Conservation (phyloP, 2,888 invertebrate genomes). For the Catocala nupta region DNA sequence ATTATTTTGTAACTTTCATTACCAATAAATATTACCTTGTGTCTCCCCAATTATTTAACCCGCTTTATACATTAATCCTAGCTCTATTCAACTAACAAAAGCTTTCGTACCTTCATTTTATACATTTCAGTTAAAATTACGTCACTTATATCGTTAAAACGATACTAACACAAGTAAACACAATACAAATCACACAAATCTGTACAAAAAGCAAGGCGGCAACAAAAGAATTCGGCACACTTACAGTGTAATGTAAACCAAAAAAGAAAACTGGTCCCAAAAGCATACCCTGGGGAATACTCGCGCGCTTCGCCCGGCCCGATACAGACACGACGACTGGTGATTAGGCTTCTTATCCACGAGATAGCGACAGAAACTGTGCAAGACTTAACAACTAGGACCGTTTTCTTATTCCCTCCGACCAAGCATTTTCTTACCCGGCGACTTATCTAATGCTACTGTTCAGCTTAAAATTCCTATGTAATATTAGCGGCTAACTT, state of each 20-base stretch:
- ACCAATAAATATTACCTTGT: constrained; percentile 12
- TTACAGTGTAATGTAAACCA: constrained; percentile 86
- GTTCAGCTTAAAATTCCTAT: constrained; percentile 81
- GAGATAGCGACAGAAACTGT: constrained; percentile 87
- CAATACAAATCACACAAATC: constrained; percentile 78
- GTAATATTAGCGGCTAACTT: constrained; percentile 76
- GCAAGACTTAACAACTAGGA: constrained; percentile 87
- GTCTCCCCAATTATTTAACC: constrained; percentile 18
- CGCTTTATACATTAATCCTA: background rate
- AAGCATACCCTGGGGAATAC: constrained; percentile 84
- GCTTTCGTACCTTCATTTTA: constrained; percentile 1
- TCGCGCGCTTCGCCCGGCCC: constrained; percentile 79
- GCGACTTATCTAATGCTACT: constrained; percentile 82
- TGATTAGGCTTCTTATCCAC: constrained; percentile 87
- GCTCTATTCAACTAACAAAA: background rate
- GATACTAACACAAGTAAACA: constrained; percentile 65
- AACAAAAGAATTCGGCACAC: constrained; percentile 86
- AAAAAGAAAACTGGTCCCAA: constrained; percentile 87
- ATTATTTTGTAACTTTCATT: constrained; percentile 25
- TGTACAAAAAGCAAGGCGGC: constrained; percentile 77
- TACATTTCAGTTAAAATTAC: constrained; percentile 40
- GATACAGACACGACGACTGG: constrained; percentile 87
- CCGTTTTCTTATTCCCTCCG: constrained; percentile 85
- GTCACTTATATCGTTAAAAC: constrained; percentile 48
- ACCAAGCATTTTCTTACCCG: constrained; percentile 83